Conservation (phyloP, 2,888 invertebrate genomes). For the Agrilus biguttatus region DNA sequence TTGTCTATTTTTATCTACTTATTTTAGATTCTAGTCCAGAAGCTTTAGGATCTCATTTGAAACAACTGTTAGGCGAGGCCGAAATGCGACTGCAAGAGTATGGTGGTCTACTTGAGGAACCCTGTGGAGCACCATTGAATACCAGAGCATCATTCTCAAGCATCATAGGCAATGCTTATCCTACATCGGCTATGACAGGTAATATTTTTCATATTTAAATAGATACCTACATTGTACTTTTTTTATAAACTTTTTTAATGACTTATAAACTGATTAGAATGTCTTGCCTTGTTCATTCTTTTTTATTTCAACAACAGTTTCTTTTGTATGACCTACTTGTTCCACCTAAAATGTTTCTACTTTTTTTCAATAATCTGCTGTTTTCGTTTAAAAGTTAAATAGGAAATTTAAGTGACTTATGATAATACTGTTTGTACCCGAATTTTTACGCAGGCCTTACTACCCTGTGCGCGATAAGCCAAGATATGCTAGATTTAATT, state of each 20-base stretch:
- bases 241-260: neutral
- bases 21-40: constrained; percentile 56
- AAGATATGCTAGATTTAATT: no score
- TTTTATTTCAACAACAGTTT: no score
- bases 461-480: no score
- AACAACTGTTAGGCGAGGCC: constrained; percentile 64
- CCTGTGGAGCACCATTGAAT: constrained; percentile 32
- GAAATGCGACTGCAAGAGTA: constrained; percentile 73
- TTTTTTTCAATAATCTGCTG: no score
- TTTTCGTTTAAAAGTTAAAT: no score
- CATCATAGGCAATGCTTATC: constrained; percentile 36
- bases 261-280: no score
- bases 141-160: constrained; percentile 42
- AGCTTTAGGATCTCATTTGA: constrained; percentile 60
- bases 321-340: no score
- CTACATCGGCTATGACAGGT: constrained; percentile 30
- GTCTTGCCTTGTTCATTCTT: no score
- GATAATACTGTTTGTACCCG: no score
- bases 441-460: no score
- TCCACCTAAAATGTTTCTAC: no score
- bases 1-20: neutral
- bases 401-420: no score
- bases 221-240: neutral
- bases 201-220: constrained; percentile 3
- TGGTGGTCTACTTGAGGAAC: constrained; percentile 36